Percentiles rank a stretch among this genome's conserved stretches.
These are phyloP conservation scores for Grammomys dolichurus DNA, from an alignment of 2,113 vertebrate species.

Conservation along the genomic window DNA sequence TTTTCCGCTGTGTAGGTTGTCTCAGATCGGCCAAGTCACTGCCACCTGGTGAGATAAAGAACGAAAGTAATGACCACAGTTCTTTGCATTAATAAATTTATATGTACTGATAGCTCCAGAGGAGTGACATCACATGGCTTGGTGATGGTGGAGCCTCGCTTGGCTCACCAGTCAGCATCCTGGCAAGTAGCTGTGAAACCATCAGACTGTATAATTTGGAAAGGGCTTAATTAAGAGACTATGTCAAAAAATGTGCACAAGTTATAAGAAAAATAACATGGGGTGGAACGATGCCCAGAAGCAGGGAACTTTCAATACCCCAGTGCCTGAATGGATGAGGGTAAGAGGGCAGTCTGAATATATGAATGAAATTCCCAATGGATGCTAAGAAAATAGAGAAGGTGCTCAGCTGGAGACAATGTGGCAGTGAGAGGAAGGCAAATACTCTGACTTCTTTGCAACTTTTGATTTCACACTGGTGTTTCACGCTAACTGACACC, in stretches of 20 bases:
- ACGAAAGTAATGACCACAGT: background rate
- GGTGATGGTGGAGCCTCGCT: background rate
- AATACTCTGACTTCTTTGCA: background rate
- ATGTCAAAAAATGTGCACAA: background rate
- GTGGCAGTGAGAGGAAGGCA: background rate
- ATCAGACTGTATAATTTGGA: background rate
- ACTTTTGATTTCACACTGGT: background rate
- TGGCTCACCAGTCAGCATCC: background rate
- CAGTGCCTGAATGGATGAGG: background rate
- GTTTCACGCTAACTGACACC: background rate
- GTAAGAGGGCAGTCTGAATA: background rate
- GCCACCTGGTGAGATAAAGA: background rate
- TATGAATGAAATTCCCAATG: background rate
- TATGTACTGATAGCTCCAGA: background rate
- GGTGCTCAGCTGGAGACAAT: background rate
- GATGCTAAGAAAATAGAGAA: background rate
- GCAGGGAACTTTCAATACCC: background rate
- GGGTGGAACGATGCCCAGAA: background rate
- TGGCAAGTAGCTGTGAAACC: conserved; percentile 21
- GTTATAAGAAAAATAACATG: background rate
- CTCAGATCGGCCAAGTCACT: background rate
- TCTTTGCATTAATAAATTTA: conserved; percentile 15
- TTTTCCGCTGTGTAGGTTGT: background rate
- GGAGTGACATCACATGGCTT: background rate
- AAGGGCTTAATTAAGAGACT: conserved; percentile 36